Percentiles rank a stretch among this genome's conserved stretches.
These are phyloP conservation scores for Microdon myrmicae DNA, from an alignment of 2,888 invertebrate species.

Conservation along the genomic window DNA sequence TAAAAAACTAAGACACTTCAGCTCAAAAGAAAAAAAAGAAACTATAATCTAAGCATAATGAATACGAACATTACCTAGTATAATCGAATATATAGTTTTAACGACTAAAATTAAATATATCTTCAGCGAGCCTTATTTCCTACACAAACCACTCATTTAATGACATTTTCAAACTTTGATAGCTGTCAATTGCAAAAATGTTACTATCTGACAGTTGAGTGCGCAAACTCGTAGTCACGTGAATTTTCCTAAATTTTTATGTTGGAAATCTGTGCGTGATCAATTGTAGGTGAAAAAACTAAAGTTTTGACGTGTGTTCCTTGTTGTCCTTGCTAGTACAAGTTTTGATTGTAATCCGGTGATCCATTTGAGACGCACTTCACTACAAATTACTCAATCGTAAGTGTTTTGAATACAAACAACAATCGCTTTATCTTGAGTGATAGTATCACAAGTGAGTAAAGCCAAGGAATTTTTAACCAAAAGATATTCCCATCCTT, in stretches of 20 bases:
- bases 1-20: no score
- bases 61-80: no score
- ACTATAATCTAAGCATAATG: no score
- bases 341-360: slow-evolving; percentile 41
- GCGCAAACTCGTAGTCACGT: slow-evolving; percentile 73
- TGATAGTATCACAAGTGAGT: no score
- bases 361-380: slow-evolving; percentile 31
- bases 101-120: no score
- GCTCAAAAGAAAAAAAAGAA: no score
- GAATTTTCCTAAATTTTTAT: slow-evolving; percentile 68
- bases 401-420: slow-evolving; percentile 46
- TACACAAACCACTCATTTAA: slow-evolving; percentile 19
- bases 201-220: slow-evolving; percentile 65
- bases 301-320: slow-evolving; percentile 56
- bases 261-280: slow-evolving; percentile 68
- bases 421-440: no score
- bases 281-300: slow-evolving; percentile 54
- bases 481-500: neutral
- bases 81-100: no score
- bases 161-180: slow-evolving; percentile 6
- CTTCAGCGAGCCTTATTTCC: no score
- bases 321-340: slow-evolving; percentile 47
- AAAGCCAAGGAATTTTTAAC: no score
- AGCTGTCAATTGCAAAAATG: slow-evolving; percentile 27
- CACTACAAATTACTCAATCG: slow-evolving; percentile 24